These are phyloP conservation scores for Crepidodera aurea DNA, from an alignment of 2,888 invertebrate species.

Conservation along the genomic window DNA sequence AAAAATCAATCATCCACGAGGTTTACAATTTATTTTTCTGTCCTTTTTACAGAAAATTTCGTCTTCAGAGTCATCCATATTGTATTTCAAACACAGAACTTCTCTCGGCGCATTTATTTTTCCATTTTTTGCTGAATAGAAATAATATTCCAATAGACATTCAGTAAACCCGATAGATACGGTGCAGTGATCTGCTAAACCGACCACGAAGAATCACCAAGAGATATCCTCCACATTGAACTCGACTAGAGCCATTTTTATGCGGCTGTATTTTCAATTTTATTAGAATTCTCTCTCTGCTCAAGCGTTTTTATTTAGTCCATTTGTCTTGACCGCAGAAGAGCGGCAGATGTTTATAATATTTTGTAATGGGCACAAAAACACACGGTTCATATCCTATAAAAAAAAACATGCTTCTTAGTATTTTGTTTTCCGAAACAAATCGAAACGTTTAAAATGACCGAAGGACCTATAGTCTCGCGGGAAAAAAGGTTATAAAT, in stretches of 20 bases:
- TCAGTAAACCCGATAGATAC: constrained; percentile 19
- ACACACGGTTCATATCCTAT: not conserved
- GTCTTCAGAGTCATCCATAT: not conserved
- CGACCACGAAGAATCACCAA: constrained; percentile 26
- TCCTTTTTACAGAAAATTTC: not conserved
- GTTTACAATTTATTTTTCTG: not conserved
- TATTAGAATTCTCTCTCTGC: constrained; percentile 38
- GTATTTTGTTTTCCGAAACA: no score
- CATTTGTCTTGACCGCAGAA: constrained; percentile 35
- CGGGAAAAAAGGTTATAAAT: no score
- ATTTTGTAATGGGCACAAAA: not conserved
- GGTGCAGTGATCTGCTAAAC: constrained; percentile 27
- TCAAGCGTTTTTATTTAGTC: constrained; percentile 39
- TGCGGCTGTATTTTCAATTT: constrained; percentile 38
- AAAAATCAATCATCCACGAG: not conserved
- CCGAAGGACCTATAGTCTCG: no score
- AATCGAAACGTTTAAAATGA: no score
- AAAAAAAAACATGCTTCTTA: no score
- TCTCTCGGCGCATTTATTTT: constrained; percentile 12
- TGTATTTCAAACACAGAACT: constrained; percentile 4
- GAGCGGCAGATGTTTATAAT: constrained; percentile 36
- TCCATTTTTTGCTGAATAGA: constrained; percentile 15
- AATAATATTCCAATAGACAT: constrained; percentile 22
- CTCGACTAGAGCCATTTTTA: constrained; percentile 21
- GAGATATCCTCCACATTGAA: constrained; percentile 14